Evolutionary conservation across 2,797 vertebrate species (phyloP), one percentile per base, ranked within the genome.

Genomic region (Bradypodion ventrale): DNA sequence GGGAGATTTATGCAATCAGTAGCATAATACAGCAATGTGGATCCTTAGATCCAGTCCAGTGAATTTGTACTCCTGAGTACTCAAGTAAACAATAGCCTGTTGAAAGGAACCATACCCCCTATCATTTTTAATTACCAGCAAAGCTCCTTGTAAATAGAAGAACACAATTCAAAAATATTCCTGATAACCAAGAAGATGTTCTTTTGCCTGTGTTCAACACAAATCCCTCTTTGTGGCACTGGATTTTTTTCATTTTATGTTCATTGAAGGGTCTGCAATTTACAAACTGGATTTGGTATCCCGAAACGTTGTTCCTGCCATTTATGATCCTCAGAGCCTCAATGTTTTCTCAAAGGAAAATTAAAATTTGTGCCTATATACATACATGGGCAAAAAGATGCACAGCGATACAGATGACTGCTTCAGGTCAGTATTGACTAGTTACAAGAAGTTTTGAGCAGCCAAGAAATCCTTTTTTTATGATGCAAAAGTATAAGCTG

Each of bases 401-500:
- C 78, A 65, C 49, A 78, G 1, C 52, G 76, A 81, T 72, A 74
- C 0, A 62, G 80, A 81, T 90, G 83, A 72, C 75, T 80, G 52
- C 49, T 84, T 83, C 70, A 79, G 81, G 85, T 80, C 92, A 90
- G n/a, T 66, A 82, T 62, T 66, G 80, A n/a, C 69, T 32, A 35
- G n/a, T n/a, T n/a, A 73, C 65, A 75, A 80, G 70, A n/a, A 60
- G 0, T 65, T 90, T 83, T 65, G 37, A 85, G 76, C 35, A 90
- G 70, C 6, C 60, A 89, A 73, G 66, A 82, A 74, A 90, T 74
- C 5, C 70, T 37, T 66, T 82, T n/a, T n/a, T n/a, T n/a, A n/a
- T n/a, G n/a, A n/a, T n/a, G n/a, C 73, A 83, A 80, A 87, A 88
- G 81, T 27, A 88, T 85, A 87, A 76, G n/a, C 66, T 87, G 82